Evolutionary conservation across 1,140 invertebrate genomes (phyloP).

Genomic region (Trichomalopsis sarcophagae): DNA sequence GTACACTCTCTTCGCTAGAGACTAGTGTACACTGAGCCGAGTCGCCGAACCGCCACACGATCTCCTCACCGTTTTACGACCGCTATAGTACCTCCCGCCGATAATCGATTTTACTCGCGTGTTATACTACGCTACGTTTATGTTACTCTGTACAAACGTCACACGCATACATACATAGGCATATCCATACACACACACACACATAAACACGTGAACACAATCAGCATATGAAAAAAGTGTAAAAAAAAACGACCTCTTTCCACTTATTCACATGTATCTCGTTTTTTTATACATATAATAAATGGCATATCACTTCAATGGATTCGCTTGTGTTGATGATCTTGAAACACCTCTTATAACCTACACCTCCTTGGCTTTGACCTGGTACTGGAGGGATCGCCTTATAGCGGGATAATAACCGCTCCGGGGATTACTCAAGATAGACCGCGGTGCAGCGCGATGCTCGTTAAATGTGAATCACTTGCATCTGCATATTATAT

Average conservation of each 20-base stretch:
- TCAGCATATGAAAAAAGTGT: neutral
- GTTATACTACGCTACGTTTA: neutral
- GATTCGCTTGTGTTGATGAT: neutral
- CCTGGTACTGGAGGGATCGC: neutral
- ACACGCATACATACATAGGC: slow-evolving; percentile 25
- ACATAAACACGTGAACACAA: neutral
- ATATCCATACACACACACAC: slow-evolving; percentile 53
- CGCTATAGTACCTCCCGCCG: slow-evolving; percentile 67
- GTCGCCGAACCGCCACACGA: slow-evolving; percentile 26
- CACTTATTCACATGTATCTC: slow-evolving; percentile 38
- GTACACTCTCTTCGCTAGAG: neutral
- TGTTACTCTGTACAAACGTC: slow-evolving; percentile 25
- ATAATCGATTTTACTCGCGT: slow-evolving; percentile 20
- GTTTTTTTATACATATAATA: slow-evolving; percentile 47
- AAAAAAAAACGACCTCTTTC: slow-evolving; percentile 18
- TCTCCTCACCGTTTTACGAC: slow-evolving; percentile 56
- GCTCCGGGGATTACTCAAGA: neutral
- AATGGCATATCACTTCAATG: slow-evolving; percentile 33
- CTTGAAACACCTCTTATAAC: neutral
- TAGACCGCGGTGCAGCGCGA: neutral
- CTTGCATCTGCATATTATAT: neutral
- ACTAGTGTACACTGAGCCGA: neutral
- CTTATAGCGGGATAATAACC: neutral
- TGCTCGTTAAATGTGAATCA: neutral
- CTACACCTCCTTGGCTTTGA: neutral